Evolutionary conservation across 1,140 invertebrate species (phyloP).

Genomic region (Daktulosphaira vitifoliae): DNA sequence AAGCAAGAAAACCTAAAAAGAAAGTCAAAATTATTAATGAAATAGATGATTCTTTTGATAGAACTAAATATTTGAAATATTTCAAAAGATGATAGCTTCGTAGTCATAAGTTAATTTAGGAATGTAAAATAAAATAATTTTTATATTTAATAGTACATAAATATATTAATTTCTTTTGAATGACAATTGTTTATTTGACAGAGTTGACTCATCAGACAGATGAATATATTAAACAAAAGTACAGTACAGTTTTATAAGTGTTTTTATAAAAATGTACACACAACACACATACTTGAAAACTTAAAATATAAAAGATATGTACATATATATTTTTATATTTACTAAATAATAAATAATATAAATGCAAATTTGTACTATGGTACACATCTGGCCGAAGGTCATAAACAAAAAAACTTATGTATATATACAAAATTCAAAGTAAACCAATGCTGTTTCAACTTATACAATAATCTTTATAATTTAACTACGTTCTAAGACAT

Average conservation of each 20-base stretch:
- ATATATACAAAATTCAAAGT: slow-evolving; percentile 22
- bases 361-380: slow-evolving; percentile 27
- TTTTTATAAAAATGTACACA: too few species aligned
- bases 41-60: slow-evolving; percentile 67
- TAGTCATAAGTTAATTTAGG: too few species aligned
- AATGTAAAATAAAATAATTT: too few species aligned
- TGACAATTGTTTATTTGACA: slow-evolving; percentile 21
- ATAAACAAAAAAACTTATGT: neutral
- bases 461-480: neutral
- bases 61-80: slow-evolving; percentile 64
- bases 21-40: slow-evolving; percentile 65
- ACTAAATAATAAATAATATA: slow-evolving; percentile 10
- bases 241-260: slow-evolving; percentile 24
- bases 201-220: slow-evolving; percentile 26
- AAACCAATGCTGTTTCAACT: neutral
- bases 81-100: slow-evolving; percentile 50
- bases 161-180: neutral
- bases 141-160: too few species aligned
- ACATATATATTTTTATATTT: too few species aligned
- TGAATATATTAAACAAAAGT: slow-evolving; percentile 1
- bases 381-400: slow-evolving; percentile 13
- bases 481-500: too few species aligned
- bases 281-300: too few species aligned
- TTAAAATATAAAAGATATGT: too few species aligned
- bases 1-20: slow-evolving; percentile 61